phyloP scores from a whole-genome alignment of 2,888 invertebrate species.

The Chelonus formosanus region DNA sequence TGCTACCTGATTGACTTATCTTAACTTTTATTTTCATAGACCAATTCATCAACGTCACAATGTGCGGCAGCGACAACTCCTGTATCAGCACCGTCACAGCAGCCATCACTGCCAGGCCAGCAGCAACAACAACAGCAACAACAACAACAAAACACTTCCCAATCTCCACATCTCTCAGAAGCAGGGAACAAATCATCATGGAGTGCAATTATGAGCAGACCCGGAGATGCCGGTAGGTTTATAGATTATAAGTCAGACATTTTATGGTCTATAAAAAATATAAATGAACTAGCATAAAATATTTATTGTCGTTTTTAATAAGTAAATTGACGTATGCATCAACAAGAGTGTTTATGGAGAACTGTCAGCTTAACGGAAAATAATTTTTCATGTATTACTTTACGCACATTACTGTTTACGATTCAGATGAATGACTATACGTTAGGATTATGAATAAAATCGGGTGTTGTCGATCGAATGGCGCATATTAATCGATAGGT shows the following conservation, averaged over 20 bases:
- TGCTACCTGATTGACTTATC: background rate
- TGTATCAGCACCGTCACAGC: slow-evolving; percentile 50
- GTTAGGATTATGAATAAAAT: slow-evolving; percentile 28
- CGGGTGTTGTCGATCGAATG: slow-evolving; percentile 44
- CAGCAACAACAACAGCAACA: slow-evolving; percentile 57
- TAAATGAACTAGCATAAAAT: background rate
- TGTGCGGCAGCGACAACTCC: slow-evolving; percentile 57
- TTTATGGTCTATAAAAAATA: background rate
- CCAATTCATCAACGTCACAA: slow-evolving; percentile 59
- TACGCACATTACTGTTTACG: background rate
- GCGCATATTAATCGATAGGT: slow-evolving; percentile 53
- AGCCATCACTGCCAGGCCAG: slow-evolving; percentile 60
- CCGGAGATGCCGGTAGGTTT: slow-evolving; percentile 60
- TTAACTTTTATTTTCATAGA: slow-evolving; percentile 45
- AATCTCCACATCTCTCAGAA: slow-evolving; percentile 57
- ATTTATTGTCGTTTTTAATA: background rate
- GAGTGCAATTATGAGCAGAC: slow-evolving; percentile 64
- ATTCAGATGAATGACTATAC: too few relatives aligned
- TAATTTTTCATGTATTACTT: background rate
- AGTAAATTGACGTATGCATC: background rate
- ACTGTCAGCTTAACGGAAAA: background rate
- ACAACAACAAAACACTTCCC: slow-evolving; percentile 56
- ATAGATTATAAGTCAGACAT: background rate
- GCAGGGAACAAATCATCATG: slow-evolving; percentile 62
- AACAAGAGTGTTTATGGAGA: background rate